phyloP scores from a whole-genome alignment of 2,113 vertebrate genomes.

The Ceuthmochares aereus region DNA sequence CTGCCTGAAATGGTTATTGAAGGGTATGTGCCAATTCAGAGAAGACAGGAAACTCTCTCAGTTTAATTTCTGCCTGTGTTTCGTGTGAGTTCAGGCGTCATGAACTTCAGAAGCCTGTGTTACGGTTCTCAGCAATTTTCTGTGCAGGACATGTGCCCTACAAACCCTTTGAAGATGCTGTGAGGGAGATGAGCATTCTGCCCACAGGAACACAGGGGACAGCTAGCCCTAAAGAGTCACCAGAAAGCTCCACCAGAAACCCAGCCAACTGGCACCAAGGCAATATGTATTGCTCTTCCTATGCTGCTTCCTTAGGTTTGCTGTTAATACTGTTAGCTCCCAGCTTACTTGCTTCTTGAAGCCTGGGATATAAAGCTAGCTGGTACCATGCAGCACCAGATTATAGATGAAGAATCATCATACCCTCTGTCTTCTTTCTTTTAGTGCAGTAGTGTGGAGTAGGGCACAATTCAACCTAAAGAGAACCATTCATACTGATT shows the following conservation, averaged over 20 bases:
- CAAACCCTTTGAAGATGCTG: neutral
- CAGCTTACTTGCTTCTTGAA: neutral
- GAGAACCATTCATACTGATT: conserved; percentile 3
- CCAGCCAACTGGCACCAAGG: neutral
- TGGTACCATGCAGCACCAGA: neutral
- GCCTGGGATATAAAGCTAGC: neutral
- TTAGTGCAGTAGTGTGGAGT: neutral
- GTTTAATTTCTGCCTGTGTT: neutral
- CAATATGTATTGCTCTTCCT: neutral
- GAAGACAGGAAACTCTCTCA: neutral
- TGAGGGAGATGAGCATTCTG: neutral
- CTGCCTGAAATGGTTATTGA: fast-evolving
- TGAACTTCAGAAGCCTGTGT: neutral
- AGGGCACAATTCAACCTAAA: neutral
- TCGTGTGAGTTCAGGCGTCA: neutral
- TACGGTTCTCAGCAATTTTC: neutral
- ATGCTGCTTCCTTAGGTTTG: neutral
- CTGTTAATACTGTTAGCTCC: neutral
- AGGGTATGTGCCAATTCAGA: neutral
- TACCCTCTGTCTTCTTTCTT: neutral
- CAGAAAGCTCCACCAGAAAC: neutral
- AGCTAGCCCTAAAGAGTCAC: neutral
- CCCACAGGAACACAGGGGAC: neutral
- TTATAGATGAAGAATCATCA: neutral
- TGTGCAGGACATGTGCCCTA: fast-evolving